Base-by-base conservation (phyloP, 2,797 vertebrate species). In the Clarias laeviceps region DNA sequence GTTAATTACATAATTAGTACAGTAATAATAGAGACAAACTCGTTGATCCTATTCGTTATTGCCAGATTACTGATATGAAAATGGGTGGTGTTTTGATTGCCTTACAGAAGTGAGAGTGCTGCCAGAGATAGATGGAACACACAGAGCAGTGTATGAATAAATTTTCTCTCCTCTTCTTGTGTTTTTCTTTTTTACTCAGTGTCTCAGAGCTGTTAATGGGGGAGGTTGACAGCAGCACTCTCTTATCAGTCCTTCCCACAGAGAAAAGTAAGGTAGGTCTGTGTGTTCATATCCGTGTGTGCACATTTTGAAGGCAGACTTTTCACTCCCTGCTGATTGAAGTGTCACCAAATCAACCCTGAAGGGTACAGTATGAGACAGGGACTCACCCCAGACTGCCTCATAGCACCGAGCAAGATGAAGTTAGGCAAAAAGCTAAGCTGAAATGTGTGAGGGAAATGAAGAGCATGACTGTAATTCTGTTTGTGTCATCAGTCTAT, bases 181-280 rank as follows among this genome's bases (percentile, higher is more conserved):
- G 5, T 70, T 40, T 82, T 59, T 82, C 18, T 72, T 9, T 61
- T 27, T 76, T 73, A 56, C 61, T 77, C 91, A 99, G 98, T 0
- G 97, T 99, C 83, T 99, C 98, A 0, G 98, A 99, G 82, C 96
- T 98, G 92, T 95, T 99, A 93, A 97, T 98, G 97, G 98, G 98
- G 1, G 98, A 99, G 87, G 96, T 98, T 91, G 98, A 99, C 94
- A 97, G 97, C 93, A 99, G 96, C 92, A 98, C 97, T 0, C 90
- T 99, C 87, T 95, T 99, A 89, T 97, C 97, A 0, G 94, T 98
- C 90, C 95, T 97, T n/a, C 97, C 94, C 0, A 96, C 96, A 0
- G 97, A 99, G 92, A 96, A 96, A 86, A 96, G 95, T 93, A 96
- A 97, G 95, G 98, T 99, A 92, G 95, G 97, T 80, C 27, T 77